Evolutionary conservation across 1,140 invertebrate genomes (phyloP), one percentile per base, ranked within the genome.

Genomic region (Heliconius melpomene): DNA sequence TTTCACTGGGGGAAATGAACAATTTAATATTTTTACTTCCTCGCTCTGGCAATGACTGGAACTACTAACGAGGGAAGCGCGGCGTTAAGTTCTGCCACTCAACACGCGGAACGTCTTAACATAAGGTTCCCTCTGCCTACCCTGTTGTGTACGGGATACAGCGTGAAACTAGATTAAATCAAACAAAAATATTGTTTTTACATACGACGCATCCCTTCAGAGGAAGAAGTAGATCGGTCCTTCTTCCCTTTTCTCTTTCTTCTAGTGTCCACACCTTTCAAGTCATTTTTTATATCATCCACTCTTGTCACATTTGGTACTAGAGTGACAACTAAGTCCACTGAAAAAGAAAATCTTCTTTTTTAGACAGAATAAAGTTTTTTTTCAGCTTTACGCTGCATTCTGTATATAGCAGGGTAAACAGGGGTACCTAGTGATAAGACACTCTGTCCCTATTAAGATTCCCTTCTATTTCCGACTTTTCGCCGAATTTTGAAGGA

Each of bases 141-240:
- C 6, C 38, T 40, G 5, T 9, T 9, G 9, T 40, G 38, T 40
- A 9, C 9, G 38, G 38, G 38, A 40, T 40, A 40, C 38, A 40
- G 38, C 38, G 38, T 40, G 38, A 40, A 40, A 9, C 38, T 26
- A 26, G 26, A 26, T 26, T 1, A 26, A 26, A 26, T 26, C n/a
- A n/a, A n/a, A 16, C 40, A 46, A 5, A 46, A 46, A 46, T 16
- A 5, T 0, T 5, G 16, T 46, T 46, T 46, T 16, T 46, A 57
- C 54, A 9, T 57, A 57, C 54, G 54, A 3, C n/a, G 54, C 54
- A 20, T 78, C 18, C 66, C 75, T 40, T 75, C 79, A 1, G 80
- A 82, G 16, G 86, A 87, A 29, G 85, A 85, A 23, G 86, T 85
- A 20, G 84, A 82, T 79, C 82, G 79, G 8, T 78, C 26, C 75